A percentile compares a stretch with the other conserved stretches of the same genome.
Conservation (phyloP, 2,113 vertebrate genomes). For the Gulo gulo region DNA sequence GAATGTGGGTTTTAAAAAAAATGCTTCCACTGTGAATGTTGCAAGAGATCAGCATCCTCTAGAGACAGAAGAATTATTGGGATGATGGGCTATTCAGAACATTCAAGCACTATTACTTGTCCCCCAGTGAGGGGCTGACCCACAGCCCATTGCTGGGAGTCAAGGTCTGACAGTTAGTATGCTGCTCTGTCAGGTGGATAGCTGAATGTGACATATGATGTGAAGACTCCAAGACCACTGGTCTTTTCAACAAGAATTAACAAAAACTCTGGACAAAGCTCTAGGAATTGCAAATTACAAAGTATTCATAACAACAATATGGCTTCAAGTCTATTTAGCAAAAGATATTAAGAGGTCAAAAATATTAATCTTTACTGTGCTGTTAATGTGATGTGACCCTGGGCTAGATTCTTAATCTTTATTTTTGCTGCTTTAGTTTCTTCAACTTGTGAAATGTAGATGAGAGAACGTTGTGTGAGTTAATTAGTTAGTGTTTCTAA, state of each 20-base stretch:
- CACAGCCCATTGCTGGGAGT: fast-evolving
- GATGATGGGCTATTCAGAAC: fast-evolving
- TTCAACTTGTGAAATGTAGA: neutral
- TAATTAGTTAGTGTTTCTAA: conserved; percentile 29
- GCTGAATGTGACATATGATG: neutral
- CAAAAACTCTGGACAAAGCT: neutral
- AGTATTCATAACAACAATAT: neutral
- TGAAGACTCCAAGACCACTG: neutral
- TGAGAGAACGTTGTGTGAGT: neutral
- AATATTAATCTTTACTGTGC: neutral
- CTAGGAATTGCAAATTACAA: neutral
- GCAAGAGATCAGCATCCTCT: neutral
- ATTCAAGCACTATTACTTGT: neutral
- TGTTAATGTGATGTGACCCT: neutral
- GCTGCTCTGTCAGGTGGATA: too few relatives aligned
- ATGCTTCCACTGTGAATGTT: neutral
- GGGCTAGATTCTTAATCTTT: neutral
- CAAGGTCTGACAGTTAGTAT: neutral
- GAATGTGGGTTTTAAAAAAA: neutral
- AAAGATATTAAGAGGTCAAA: neutral
- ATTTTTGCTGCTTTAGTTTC: neutral
- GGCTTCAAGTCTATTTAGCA: neutral
- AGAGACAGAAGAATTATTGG: neutral
- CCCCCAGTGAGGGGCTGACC: neutral
- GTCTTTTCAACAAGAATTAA: neutral